Conservation (phyloP, 2,797 vertebrate genomes). For the Falco concolor region DNA sequence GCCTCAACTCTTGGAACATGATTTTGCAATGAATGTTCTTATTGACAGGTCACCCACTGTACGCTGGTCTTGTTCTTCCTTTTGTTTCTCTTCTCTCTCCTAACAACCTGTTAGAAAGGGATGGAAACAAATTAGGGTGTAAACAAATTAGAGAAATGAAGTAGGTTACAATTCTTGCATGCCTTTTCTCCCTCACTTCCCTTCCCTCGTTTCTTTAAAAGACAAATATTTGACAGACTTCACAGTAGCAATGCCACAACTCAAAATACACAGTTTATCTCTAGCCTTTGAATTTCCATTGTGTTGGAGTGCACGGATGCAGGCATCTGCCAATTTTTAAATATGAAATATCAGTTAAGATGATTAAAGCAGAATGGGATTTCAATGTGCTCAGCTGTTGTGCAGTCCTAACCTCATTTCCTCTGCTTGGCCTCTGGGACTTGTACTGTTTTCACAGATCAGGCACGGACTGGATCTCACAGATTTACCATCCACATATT, state of each 20-base stretch:
- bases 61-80: neutral
- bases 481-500: accelerated
- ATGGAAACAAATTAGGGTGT: neutral
- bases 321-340: neutral
- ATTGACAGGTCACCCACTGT: neutral
- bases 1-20: neutral
- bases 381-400: neutral
- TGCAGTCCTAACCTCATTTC: neutral
- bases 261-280: neutral
- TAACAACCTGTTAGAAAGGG: neutral
- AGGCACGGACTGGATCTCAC: neutral
- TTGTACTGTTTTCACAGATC: neutral
- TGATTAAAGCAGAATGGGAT: neutral
- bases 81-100: neutral
- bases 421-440: neutral
- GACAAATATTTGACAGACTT: neutral
- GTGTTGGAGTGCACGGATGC: neutral
- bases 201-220: neutral
- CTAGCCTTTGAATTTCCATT: neutral
- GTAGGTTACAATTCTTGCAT: neutral
- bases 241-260: neutral
- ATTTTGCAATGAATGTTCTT: neutral
- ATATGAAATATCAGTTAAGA: neutral
- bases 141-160: neutral
- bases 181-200: neutral